Conservation (phyloP, 2,888 invertebrate species). For the Rhynchonema sp. region DNA sequence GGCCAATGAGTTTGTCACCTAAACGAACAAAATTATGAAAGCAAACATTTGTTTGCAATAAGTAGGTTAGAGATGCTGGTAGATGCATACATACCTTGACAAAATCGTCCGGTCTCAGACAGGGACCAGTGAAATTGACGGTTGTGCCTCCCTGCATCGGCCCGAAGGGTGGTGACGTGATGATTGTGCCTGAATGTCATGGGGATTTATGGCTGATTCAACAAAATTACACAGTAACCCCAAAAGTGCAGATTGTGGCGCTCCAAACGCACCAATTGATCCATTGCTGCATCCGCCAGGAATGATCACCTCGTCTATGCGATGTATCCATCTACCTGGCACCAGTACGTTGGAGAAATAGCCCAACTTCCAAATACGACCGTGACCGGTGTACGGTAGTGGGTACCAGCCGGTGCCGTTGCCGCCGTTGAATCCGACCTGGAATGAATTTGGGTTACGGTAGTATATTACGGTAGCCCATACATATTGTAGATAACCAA, state of each 20-base stretch:
- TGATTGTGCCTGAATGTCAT: constrained; percentile 17
- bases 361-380: constrained; percentile 41
- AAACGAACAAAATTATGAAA: no score
- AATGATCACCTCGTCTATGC: not conserved
- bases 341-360: constrained; percentile 24
- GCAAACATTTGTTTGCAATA: no score
- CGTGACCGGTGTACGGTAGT: constrained; percentile 26
- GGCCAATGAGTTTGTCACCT: no score
- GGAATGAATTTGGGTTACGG: not conserved
- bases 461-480: not conserved
- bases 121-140: constrained; percentile 87
- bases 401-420: constrained; percentile 49
- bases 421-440: constrained; percentile 91
- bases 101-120: constrained; percentile 50
- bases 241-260: no score
- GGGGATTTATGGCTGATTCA: no score
- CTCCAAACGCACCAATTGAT: constrained; percentile 13
- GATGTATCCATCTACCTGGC: constrained; percentile 64
- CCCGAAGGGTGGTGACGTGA: constrained; percentile 66
- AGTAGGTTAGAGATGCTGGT: no score
- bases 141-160: constrained; percentile 92
- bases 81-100: no score
- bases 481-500: not conserved
- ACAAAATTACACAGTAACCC: no score
- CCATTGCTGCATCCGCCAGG: constrained; percentile 17